Evolutionary conservation across 2,888 invertebrate genomes (phyloP).

Genomic region (Anarsia innoxiella): DNA sequence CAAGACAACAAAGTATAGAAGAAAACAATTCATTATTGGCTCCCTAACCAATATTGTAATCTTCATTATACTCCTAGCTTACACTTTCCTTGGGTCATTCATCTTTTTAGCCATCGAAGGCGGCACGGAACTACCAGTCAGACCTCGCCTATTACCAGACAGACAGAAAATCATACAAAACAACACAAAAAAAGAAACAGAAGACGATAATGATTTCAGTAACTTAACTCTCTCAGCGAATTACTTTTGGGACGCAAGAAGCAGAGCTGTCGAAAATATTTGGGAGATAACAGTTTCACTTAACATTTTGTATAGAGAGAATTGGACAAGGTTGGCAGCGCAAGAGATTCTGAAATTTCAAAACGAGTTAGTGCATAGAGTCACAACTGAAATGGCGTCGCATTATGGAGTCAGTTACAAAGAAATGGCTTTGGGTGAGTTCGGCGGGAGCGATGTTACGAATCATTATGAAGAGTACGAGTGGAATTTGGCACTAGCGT

Average conservation of each 20-base stretch:
- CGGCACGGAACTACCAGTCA: slow-evolving; percentile 72
- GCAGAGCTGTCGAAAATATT: slow-evolving; percentile 86
- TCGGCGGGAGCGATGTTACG: slow-evolving; percentile 48
- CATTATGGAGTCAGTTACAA: slow-evolving; percentile 72
- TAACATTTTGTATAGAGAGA: slow-evolving; percentile 91
- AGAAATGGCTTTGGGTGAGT: slow-evolving; percentile 70
- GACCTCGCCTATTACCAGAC: slow-evolving; percentile 66
- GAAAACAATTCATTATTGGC: slow-evolving; percentile 80
- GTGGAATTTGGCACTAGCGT: slow-evolving; percentile 93
- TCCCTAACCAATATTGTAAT: slow-evolving; percentile 88
- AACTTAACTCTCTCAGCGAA: slow-evolving; percentile 61
- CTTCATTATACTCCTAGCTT: slow-evolving; percentile 86
- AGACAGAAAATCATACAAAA: slow-evolving; percentile 68
- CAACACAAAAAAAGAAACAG: slow-evolving; percentile 58
- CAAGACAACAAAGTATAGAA: slow-evolving; percentile 70
- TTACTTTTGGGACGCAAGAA: slow-evolving; percentile 69
- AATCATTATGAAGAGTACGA: slow-evolving; percentile 79
- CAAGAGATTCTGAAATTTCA: slow-evolving; percentile 88
- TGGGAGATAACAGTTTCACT: slow-evolving; percentile 93
- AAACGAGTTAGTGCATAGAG: slow-evolving; percentile 85
- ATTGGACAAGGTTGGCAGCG: slow-evolving; percentile 90
- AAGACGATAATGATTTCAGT: slow-evolving; percentile 57
- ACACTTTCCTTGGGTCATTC: slow-evolving; percentile 85
- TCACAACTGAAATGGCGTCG: slow-evolving; percentile 85
- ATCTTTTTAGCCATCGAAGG: slow-evolving; percentile 91